Evolutionary conservation across 2,888 invertebrate species (phyloP), one percentile per base, ranked within the genome.

Genomic region (Clitarchus hookeri): DNA sequence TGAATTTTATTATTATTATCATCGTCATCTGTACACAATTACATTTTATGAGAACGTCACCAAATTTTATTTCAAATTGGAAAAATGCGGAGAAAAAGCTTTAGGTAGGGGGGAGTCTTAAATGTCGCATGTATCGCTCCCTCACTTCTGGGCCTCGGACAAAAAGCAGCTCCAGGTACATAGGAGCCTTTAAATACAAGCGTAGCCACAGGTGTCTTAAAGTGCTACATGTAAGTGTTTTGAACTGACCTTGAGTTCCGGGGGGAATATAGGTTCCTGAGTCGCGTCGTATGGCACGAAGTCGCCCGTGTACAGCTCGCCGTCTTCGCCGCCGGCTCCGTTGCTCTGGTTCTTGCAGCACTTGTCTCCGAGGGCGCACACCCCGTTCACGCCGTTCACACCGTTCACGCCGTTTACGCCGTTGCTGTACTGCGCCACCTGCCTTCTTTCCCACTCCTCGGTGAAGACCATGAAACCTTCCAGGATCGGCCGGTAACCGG

Each of bases 241-340:
- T 36, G 36, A 0, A 85, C 84, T 87, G 86, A 96, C 90, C 90
- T 95, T 95, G 85, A 98, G 91, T 90, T 98, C 98, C 8, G 98
- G 96, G 25, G 98, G 98, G 90, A 98, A 98, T 89, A 98, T 98
- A 2, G 96, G 95, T 91, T 98, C 98, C 91, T 98, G 98, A 0
- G 95, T 93, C 0, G 95, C 93, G 92, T 97, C 95, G 88, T 95
- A 96, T 0, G 96, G 96, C 36, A 92, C 91, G 90, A 96, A 97
- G 88, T 94, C 92, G 83, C 92, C 93, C 11, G 94, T 92, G 89
- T 94, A 94, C 23, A 95, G 90, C 87, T 92, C 91, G 6, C 90
- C 90, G 54, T 90, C 89, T 11, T 83, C 84, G 27, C 88, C 77
- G 53, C 53, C 85, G 0, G 48, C 36, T 12, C 88, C 86, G 83